Conservation (phyloP, 2,888 invertebrate genomes). For the Pachymerium ferrugineum region DNA sequence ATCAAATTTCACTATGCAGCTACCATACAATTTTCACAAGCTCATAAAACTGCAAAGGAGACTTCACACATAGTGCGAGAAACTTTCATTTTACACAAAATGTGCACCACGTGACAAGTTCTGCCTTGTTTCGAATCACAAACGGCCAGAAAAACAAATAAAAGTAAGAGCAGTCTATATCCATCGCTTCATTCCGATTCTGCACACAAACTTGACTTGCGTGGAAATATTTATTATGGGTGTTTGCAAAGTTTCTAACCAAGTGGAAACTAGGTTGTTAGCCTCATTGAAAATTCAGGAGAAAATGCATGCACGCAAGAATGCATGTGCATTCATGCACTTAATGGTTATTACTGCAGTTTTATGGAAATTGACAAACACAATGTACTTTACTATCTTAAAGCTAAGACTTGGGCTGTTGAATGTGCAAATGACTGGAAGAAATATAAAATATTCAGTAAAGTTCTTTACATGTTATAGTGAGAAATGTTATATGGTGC, state of each 20-base stretch:
- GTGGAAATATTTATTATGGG: slow-evolving; percentile 16
- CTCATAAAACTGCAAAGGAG: slow-evolving; percentile 4
- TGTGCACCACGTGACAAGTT: background rate
- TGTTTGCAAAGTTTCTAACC: slow-evolving; percentile 1
- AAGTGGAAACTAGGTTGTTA: slow-evolving; percentile 22
- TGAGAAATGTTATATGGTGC: no score
- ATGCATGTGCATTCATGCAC: slow-evolving; percentile 11
- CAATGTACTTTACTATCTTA: background rate
- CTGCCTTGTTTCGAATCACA: background rate
- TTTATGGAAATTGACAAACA: slow-evolving; percentile 24
- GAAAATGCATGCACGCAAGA: slow-evolving; percentile 19
- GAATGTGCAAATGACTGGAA: no score
- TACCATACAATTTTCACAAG: slow-evolving; percentile 22
- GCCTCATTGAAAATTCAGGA: slow-evolving; percentile 13
- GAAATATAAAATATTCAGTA: no score
- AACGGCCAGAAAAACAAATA: background rate
- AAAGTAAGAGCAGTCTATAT: background rate
- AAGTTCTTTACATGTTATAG: no score
- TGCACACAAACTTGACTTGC: background rate
- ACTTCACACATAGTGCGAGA: background rate
- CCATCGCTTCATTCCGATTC: background rate
- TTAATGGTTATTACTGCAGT: slow-evolving; percentile 27
- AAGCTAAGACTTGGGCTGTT: no score
- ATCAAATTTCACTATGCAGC: slow-evolving; percentile 9
- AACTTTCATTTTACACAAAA: slow-evolving; percentile 19